Base-by-base conservation (phyloP, 1,140 invertebrate species). In the Musca domestica region DNA sequence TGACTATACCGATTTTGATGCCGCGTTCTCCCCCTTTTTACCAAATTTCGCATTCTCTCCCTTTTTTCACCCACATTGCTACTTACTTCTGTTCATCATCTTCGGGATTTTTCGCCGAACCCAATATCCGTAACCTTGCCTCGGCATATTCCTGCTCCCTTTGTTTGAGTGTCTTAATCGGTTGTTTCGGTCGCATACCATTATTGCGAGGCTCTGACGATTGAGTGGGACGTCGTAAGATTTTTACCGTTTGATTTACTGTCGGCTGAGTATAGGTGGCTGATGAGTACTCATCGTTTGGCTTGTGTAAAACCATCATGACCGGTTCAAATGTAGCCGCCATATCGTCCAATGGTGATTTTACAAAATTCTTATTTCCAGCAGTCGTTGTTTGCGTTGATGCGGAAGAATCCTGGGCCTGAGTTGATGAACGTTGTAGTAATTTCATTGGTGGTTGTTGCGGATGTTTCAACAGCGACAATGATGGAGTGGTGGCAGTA, bases 101-200 rank as follows among this genome's bases (percentile, higher is more conserved):
- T 74, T 92, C 90, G 3, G 90, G 89, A 81, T 90, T 91, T 71
- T 87, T 85, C 61, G 92, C 90, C 81, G 92, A 89, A 14, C 93
- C 93, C 70, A 95, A 82, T 76, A 95, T 95, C 73, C 93, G 85
- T 66, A 92, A 85, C 66, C 93, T 86, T 22, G 92, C 92, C 81
- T 94, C 88, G 2, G 93, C 92, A 82, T 95, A 95, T 78, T 94
- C 93, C 74, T 92, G 91, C 82, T 94, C 91, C 74, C 93, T 85
- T 85, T 93, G 92, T 84, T 94, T 89, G 10, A 95, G 83, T 54
- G 92, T 92, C 83, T 94, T 94, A 48, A 92, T 89, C 46, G 92
- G 92, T 75, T 92, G 88, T 70, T 86, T 85, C 54, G 87, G 87
- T 15, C 74, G 72, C 46, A 78, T 69, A 19, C 72, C 77, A 58